Evolutionary conservation across 1,140 invertebrate genomes (phyloP), one percentile per base, ranked within the genome.

Genomic region (Ylistrum balloti): DNA sequence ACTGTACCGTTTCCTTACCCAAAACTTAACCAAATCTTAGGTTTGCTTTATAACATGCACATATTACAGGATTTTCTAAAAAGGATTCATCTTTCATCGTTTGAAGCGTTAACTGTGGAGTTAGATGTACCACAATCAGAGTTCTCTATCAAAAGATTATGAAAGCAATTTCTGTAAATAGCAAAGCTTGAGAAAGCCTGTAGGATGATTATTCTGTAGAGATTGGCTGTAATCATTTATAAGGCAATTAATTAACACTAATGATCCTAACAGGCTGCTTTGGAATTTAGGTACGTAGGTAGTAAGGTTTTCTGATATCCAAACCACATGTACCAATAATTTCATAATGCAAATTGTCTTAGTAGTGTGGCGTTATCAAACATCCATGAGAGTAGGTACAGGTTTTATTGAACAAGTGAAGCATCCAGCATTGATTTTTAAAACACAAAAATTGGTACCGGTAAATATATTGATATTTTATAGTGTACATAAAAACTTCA

Each of bases 201-300:
- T 74, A 17, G n/a, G 22, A 28, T 74, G 2, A 7, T 45, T 74
- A 0, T 74, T 28, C 56, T 48, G 3, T 17, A 48, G 56, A 74
- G 22, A n/a, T 28, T 28, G n/a, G 22, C 28, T 0, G 15, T 28
- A 7, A 74, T 74, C 56, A 28, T 74, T 7, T 28, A n/a, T n/a
- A 74, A 5, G 9, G 22, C 28, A n/a, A 74, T 74, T 74, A 74
- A 74, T 74, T 74, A n/a, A 1, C n/a, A 74, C 56, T 28, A 74
- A 74, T 9, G 0, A 28, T 17, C 28, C 56, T 28, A 74, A 74
- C 17, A n/a, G 28, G 56, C 56, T 74, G n/a, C 22, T 17, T 9
- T 74, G 56, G 56, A 74, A 74, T 74, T 74, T 74, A 74, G n/a
- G 22, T 74, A 28, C n/a, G 56, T 74, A 74, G 56, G 56, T 5